Evolutionary conservation across 53 echinoderm and acorn worm species (phyloP).

Genomic region (Apostichopus leukothele): DNA sequence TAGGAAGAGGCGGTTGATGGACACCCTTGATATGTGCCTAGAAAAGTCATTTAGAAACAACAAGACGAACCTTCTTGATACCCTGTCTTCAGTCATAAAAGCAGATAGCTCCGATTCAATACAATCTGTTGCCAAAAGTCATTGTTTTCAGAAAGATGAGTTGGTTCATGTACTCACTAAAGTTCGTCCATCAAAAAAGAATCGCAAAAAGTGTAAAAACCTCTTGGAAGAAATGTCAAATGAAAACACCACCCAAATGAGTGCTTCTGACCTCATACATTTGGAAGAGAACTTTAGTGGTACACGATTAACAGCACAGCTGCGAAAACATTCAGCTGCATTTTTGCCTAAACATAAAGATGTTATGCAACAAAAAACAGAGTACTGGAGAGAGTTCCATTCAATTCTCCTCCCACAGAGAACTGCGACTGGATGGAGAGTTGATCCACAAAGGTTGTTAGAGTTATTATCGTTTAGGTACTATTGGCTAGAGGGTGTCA

Average conservation of each 20-base stretch:
- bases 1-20: background rate
- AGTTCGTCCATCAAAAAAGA: conserved; percentile 4
- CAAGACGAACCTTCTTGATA: background rate
- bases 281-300: background rate
- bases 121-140: background rate
- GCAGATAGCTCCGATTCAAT: background rate
- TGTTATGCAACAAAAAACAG: background rate
- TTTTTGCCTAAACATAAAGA: background rate
- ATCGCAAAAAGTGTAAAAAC: background rate
- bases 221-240: background rate
- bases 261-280: conserved; percentile 1
- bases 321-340: background rate
- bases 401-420: conserved; percentile 50
- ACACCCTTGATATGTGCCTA: background rate
- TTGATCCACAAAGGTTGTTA: conserved; percentile 52
- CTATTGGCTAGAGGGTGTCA: conserved; percentile 24
- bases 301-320: background rate
- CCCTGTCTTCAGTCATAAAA: background rate
- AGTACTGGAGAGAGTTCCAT: conserved; percentile 50
- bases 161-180: background rate
- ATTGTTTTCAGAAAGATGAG: conserved; percentile 16
- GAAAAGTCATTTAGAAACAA: background rate
- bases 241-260: background rate
- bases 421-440: conserved; percentile 59
- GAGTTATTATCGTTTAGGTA: conserved; percentile 54